Base-by-base conservation (phyloP, 1,140 invertebrate species). In the Nilaparvata lugens region DNA sequence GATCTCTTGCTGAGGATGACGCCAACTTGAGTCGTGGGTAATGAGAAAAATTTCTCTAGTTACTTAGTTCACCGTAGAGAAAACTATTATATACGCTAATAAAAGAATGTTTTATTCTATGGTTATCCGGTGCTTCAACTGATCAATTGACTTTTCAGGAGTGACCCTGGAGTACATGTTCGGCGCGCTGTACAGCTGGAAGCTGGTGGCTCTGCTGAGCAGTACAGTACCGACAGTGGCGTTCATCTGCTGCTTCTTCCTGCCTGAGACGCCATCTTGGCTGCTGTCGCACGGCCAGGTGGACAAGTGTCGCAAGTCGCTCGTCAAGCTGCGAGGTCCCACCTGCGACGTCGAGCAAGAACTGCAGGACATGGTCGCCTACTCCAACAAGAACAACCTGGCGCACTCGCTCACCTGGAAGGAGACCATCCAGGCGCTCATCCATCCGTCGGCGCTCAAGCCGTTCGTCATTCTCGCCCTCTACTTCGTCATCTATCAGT, bases 401-500 rank as follows among this genome's bases (percentile, higher is more conserved):
- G 78, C 43, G 18, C 61, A 66, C 35, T 67, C 65, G 42, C 56
- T 60, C 42, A 62, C 48, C 2, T 40, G 52, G 1, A 60, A 53
- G 6, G 83, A 86, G 65, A 82, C 78, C n/a, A 25, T 83, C 1
- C 68, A 71, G 42, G 81, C 81, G 0, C 45, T 86, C 1, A 18
- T 83, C 4, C 76, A 81, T 6, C 83, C 83, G 2, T 82, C 82
- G 18, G 76, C 82, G 2, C 64, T 85, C 42, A 85, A 83, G 62
- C 86, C 86, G 0, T 85, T 86, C 63, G 61, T 74, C 0, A 77
- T 87, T 9, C 71, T 87, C 0, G 76, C 81, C 3, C 45, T 83
- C 0, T 87, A 87, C 67, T 87, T 88, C 71, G 73, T 85, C 58
- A 83, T 87, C 52, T 87, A 87, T 67, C 85, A 87, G 66, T 86